Evolutionary conservation across 2,888 invertebrate genomes (phyloP).

Genomic region (Agriopis aurantiaria): DNA sequence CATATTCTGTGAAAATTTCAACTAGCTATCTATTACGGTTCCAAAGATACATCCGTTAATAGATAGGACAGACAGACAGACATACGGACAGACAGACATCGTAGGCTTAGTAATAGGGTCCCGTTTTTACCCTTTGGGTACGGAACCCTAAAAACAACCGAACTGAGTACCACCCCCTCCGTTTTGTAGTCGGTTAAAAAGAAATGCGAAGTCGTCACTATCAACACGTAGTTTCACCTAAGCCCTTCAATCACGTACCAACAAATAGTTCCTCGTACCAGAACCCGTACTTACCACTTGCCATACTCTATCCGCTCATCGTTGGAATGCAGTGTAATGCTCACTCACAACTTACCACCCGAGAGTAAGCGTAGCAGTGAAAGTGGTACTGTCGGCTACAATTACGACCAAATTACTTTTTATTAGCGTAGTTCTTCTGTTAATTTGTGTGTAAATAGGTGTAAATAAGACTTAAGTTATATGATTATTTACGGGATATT

Average conservation of each 20-base stretch:
- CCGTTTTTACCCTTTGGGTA: too few relatives aligned
- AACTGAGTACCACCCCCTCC: too few relatives aligned
- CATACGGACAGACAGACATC: too few relatives aligned
- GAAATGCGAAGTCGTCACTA: background rate
- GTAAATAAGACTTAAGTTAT: background rate
- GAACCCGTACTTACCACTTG: slow-evolving; percentile 14
- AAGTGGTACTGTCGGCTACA: slow-evolving; percentile 33
- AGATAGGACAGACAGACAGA: too few relatives aligned
- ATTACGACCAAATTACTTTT: slow-evolving; percentile 41
- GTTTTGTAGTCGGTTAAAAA: too few relatives aligned
- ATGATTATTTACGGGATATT: too few relatives aligned
- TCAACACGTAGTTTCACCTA: background rate
- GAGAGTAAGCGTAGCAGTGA: slow-evolving; percentile 41
- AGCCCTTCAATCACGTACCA: slow-evolving; percentile 12
- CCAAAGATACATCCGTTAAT: too few relatives aligned
- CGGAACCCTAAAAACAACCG: too few relatives aligned
- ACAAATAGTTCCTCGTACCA: slow-evolving; percentile 15
- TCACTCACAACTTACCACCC: slow-evolving; percentile 25
- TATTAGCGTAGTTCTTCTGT: slow-evolving; percentile 32
- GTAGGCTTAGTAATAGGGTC: too few relatives aligned
- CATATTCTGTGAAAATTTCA: too few relatives aligned
- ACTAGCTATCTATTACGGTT: too few relatives aligned
- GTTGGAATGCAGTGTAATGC: slow-evolving; percentile 22
- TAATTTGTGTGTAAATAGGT: slow-evolving; percentile 16
- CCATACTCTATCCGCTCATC: slow-evolving; percentile 1